Evolutionary conservation across 2,113 vertebrate species (phyloP).

Genomic region (Corydoras maculifer): DNA sequence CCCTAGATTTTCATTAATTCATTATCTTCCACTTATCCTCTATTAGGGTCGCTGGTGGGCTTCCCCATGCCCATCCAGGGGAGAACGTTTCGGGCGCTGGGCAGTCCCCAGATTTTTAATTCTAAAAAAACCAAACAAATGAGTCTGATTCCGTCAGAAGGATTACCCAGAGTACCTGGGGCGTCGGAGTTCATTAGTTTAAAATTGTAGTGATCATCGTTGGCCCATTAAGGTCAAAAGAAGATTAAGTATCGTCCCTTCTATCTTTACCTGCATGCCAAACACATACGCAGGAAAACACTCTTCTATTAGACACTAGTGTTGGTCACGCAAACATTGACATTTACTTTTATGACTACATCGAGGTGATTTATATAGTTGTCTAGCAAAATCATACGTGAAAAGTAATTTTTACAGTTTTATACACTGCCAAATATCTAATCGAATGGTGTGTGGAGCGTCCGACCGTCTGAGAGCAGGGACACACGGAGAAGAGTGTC

Average conservation of each 20-base stretch:
- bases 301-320: slow-evolving; percentile 29
- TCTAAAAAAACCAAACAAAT: neutral
- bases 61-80: no score
- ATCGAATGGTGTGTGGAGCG: slow-evolving; percentile 5
- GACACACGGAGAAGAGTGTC: neutral
- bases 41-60: no score
- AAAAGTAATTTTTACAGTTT: slow-evolving; percentile 40
- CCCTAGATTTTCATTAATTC: neutral
- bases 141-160: neutral
- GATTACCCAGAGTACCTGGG: slow-evolving; percentile 4
- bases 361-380: slow-evolving; percentile 32
- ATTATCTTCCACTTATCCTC: no score
- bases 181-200: neutral
- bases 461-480: slow-evolving; percentile 3
- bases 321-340: slow-evolving; percentile 11
- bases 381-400: slow-evolving; percentile 24
- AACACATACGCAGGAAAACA: slow-evolving; percentile 26
- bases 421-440: slow-evolving; percentile 41
- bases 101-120: neutral
- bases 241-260: slow-evolving; percentile 1
- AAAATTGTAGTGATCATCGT: neutral
- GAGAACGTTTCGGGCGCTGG: no score
- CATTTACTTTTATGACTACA: slow-evolving; percentile 12
- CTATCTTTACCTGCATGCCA: slow-evolving; percentile 20
- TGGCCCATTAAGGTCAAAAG: neutral